These are phyloP conservation scores for Delphinus delphis DNA, from an alignment of 2,113 vertebrate species.

Conservation along the genomic window DNA sequence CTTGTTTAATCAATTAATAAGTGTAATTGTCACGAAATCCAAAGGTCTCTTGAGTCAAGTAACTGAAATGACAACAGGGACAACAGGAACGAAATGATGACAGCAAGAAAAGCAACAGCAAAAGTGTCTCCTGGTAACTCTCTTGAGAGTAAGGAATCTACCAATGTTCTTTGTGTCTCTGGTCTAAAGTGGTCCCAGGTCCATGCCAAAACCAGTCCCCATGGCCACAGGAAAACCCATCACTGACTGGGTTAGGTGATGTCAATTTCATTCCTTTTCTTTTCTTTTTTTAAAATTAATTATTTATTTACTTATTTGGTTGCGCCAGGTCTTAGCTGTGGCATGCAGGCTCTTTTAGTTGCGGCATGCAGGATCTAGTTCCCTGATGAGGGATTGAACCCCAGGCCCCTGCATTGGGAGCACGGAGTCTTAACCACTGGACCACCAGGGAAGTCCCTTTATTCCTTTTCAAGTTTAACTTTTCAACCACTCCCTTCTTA, in stretches of 20 bases:
- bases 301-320: too few relatives aligned
- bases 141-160: background rate
- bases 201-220: background rate
- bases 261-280: background rate
- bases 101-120: background rate
- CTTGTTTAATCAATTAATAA: background rate
- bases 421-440: background rate
- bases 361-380: background rate
- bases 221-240: background rate
- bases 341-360: background rate
- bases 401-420: accelerated
- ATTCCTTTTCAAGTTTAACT: background rate
- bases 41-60: background rate
- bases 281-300: too few relatives aligned
- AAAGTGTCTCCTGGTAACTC: background rate
- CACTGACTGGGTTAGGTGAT: background rate
- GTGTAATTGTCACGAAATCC: background rate
- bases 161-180: background rate
- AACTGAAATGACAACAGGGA: background rate
- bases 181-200: background rate
- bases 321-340: too few relatives aligned
- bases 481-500: background rate
- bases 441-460: background rate
- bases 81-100: too few relatives aligned
- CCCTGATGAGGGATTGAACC: background rate